A percentile compares a stretch with the other conserved stretches of the same genome.
phyloP scores from a whole-genome alignment of 2,888 invertebrate genomes.

The Pterostichus niger region DNA sequence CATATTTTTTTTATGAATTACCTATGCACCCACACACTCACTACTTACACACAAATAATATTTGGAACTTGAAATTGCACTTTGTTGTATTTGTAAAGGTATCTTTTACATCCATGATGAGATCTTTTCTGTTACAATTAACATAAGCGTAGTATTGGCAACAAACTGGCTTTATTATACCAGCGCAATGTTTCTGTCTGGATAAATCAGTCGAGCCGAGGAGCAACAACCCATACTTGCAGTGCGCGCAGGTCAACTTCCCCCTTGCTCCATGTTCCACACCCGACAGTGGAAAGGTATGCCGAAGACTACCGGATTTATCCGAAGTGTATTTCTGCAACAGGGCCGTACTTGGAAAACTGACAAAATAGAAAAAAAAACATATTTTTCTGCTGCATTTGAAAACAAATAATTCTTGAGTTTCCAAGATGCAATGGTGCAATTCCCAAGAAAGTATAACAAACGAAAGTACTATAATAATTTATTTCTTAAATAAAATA shows the following conservation, averaged over 20 bases:
- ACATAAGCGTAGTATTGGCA: constrained; percentile 64
- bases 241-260: constrained; percentile 65
- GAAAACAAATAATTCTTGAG: too few relatives aligned
- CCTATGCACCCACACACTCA: constrained; percentile 62
- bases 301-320: constrained; percentile 62
- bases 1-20: constrained; percentile 57
- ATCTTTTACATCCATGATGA: constrained; percentile 55
- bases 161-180: constrained; percentile 59
- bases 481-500: constrained; percentile 56
- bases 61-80: constrained; percentile 63
- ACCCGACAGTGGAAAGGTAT: constrained; percentile 59
- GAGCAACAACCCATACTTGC: constrained; percentile 67
- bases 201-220: constrained; percentile 63
- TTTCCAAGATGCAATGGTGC: background rate
- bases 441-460: constrained; percentile 18
- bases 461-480: constrained; percentile 45
- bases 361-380: background rate
- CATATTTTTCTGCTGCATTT: too few relatives aligned
- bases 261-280: constrained; percentile 64
- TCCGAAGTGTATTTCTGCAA: constrained; percentile 45
- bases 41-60: constrained; percentile 58
- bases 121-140: constrained; percentile 64
- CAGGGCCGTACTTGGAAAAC: constrained; percentile 51
- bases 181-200: constrained; percentile 63
- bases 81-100: constrained; percentile 32